These are phyloP conservation scores for Venusia cambrica DNA, from an alignment of 2,888 invertebrate species.

Conservation along the genomic window DNA sequence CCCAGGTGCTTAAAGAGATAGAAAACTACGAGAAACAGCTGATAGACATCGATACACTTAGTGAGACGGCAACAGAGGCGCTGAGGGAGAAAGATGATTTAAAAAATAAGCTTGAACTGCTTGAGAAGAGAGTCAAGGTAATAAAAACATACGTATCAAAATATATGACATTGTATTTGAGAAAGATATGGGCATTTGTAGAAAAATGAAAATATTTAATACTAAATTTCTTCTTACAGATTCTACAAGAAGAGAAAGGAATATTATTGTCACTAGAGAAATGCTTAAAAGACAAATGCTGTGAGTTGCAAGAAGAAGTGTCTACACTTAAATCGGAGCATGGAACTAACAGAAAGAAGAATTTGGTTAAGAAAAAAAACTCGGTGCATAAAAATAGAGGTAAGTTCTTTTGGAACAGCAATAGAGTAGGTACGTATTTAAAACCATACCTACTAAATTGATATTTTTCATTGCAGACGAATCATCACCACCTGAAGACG, in stretches of 20 bases:
- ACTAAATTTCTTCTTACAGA: conserved; percentile 58
- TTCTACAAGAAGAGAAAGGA: conserved; percentile 89
- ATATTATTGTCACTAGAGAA: conserved; percentile 87
- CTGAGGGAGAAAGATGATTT: conserved; percentile 84
- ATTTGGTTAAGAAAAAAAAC: conserved; percentile 76
- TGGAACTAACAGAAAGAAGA: conserved; percentile 71
- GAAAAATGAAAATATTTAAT: background rate
- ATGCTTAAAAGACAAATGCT: conserved; percentile 87
- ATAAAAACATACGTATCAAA: background rate
- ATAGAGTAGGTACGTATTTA: too few relatives aligned
- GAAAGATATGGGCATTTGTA: too few relatives aligned
- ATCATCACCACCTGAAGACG: conserved; percentile 91
- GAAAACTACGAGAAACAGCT: conserved; percentile 88
- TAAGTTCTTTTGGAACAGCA: too few relatives aligned
- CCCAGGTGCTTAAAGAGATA: conserved; percentile 84
- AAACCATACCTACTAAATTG: too few relatives aligned
- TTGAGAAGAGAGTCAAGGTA: conserved; percentile 88
- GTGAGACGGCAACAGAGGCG: conserved; percentile 85
- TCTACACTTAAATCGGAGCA: conserved; percentile 80
- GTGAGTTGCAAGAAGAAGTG: conserved; percentile 87
- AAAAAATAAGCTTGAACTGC: conserved; percentile 84
- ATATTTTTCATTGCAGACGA: conserved; percentile 67
- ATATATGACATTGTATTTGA: background rate
- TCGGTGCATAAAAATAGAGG: conserved; percentile 69
- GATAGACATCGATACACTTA: conserved; percentile 89